Percentiles rank a stretch among this genome's conserved stretches.
phyloP scores from a whole-genome alignment of 2,113 vertebrate species.

The Vombatus ursinus region DNA sequence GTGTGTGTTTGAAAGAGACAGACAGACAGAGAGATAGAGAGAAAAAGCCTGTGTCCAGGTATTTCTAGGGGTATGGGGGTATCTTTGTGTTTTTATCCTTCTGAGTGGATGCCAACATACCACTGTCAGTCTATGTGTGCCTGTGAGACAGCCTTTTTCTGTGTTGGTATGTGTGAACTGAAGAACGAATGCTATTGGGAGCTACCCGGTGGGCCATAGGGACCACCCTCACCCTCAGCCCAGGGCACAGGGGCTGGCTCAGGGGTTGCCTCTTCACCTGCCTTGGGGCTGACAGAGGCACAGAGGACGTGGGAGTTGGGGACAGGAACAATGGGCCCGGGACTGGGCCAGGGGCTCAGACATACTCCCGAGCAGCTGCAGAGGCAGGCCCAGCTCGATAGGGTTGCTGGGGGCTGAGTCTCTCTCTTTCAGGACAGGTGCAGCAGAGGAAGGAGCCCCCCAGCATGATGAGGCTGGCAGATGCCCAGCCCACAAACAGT shows the following conservation, averaged over 20 bases:
- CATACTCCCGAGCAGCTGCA: constrained; percentile 93
- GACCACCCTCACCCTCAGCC: neutral
- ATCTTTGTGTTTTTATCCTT: neutral
- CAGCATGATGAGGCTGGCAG: constrained; percentile 91
- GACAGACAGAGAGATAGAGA: too few relatives aligned
- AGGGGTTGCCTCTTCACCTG: neutral
- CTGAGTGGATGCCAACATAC: neutral
- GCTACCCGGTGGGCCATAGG: neutral
- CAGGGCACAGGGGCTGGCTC: neutral
- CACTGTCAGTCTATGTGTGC: neutral
- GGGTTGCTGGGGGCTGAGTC: constrained; percentile 87
- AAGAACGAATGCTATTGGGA: neutral
- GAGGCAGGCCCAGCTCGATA: constrained; percentile 91
- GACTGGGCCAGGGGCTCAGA: constrained; percentile 82
- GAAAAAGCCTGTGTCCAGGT: neutral
- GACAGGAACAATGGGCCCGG: neutral
- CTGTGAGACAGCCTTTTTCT: neutral
- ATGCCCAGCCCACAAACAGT: constrained; percentile 95
- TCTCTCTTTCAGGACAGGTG: constrained; percentile 90
- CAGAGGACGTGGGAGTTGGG: neutral
- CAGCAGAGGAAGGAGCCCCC: constrained; percentile 96
- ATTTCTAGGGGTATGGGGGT: neutral
- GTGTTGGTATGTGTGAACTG: neutral
- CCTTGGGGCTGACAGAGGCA: neutral
- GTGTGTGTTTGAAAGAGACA: too few relatives aligned